Conservation (phyloP, 1,140 invertebrate species). For the Acromyrmex echinatior region DNA sequence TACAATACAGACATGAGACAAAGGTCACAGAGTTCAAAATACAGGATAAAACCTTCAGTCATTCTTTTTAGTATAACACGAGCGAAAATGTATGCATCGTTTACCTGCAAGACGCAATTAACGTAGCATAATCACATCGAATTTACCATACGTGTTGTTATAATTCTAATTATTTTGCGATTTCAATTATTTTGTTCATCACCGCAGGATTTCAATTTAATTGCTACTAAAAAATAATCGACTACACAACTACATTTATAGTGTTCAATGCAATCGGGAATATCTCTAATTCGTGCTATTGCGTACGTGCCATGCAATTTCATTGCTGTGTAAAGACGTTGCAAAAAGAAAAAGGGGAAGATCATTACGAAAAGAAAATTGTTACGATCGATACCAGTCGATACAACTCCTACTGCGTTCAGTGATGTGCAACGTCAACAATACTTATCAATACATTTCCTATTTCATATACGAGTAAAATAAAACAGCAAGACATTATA, state of each 20-base stretch:
- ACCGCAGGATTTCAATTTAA: not conserved
- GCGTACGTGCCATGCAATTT: constrained; percentile 54
- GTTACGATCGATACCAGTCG: constrained; percentile 11
- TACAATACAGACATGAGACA: not conserved
- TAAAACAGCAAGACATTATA: constrained; percentile 2
- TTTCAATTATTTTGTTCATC: not conserved
- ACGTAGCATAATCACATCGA: not conserved
- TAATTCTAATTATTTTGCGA: not conserved
- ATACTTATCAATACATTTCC: not conserved
- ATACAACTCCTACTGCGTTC: constrained; percentile 13
- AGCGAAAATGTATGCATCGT: not conserved
- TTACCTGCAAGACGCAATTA: not conserved
- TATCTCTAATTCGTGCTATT: constrained; percentile 44
- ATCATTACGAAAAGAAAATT: constrained; percentile 29
- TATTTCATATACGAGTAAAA: not conserved
- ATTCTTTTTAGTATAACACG: constrained; percentile 3
- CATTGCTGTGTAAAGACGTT: constrained; percentile 54
- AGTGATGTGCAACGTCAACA: not conserved
- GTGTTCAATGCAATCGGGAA: not conserved
- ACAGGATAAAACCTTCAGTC: constrained; percentile 1
- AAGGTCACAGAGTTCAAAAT: constrained; percentile 23
- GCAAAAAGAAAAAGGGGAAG: constrained; percentile 22
- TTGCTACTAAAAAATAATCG: not conserved
- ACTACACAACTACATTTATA: not conserved
- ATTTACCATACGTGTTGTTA: not conserved